Evolutionary conservation across 2,888 invertebrate genomes (phyloP).

Genomic region (Athetis lepigone): DNA sequence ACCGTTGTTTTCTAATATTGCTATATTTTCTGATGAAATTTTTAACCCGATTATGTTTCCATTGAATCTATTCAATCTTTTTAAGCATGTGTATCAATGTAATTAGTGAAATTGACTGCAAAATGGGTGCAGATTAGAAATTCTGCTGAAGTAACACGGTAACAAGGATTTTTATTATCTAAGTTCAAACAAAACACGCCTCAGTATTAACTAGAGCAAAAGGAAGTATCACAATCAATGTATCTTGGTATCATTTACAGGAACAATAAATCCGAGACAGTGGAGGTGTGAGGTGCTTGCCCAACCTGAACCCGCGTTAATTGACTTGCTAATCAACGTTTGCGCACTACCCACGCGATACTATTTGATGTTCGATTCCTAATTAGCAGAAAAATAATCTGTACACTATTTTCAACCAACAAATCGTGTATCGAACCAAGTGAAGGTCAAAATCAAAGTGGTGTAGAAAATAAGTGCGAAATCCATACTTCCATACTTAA

Average conservation of each 20-base stretch:
- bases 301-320: slow-evolving; percentile 74
- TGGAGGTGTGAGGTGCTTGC: slow-evolving; percentile 66
- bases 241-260: slow-evolving; percentile 58
- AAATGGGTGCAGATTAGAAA: neutral
- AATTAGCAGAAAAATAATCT: slow-evolving; percentile 56
- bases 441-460: slow-evolving; percentile 29
- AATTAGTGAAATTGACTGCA: neutral
- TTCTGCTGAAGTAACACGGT: slow-evolving; percentile 15
- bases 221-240: slow-evolving; percentile 46
- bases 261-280: slow-evolving; percentile 64
- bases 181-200: slow-evolving; percentile 24
- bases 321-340: slow-evolving; percentile 79
- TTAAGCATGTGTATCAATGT: neutral
- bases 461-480: neutral
- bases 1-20: slow-evolving; percentile 50
- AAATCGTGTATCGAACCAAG: slow-evolving; percentile 24
- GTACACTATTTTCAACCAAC: slow-evolving; percentile 38
- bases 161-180: slow-evolving; percentile 19
- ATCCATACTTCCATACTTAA: no score
- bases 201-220: slow-evolving; percentile 36
- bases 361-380: slow-evolving; percentile 55
- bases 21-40: slow-evolving; percentile 44
- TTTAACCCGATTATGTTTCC: slow-evolving; percentile 17
- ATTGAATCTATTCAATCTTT: slow-evolving; percentile 9
- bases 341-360: slow-evolving; percentile 62